phyloP scores from a whole-genome alignment of 1,140 invertebrate genomes.

The Lordiphosa stackelbergi region DNA sequence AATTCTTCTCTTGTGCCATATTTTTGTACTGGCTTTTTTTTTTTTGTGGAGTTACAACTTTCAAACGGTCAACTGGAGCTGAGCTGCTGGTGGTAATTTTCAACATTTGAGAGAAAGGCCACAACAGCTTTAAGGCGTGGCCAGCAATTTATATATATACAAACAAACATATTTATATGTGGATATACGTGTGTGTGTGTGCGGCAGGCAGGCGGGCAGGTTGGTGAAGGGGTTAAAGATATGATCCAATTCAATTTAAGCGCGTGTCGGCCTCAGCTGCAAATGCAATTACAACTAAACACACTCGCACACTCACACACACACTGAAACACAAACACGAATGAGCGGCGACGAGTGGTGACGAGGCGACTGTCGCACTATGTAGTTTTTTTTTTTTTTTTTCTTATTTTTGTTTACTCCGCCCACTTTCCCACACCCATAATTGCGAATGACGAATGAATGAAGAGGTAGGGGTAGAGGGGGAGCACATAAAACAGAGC shows the following conservation, averaged over 20 bases:
- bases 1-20: no score
- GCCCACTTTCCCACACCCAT: constrained; percentile 60
- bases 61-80: constrained; percentile 1
- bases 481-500: background rate
- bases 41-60: no score
- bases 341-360: background rate
- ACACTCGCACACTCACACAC: constrained; percentile 23
- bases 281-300: constrained; percentile 72
- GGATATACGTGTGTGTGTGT: background rate
- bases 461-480: background rate
- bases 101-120: constrained; percentile 9
- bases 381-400: constrained; percentile 15
- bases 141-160: constrained; percentile 19
- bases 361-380: constrained; percentile 8
- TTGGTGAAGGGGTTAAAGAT: constrained; percentile 34
- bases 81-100: constrained; percentile 9
- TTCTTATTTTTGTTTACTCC: constrained; percentile 24
- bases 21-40: no score
- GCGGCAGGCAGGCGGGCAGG: background rate
- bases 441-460: constrained; percentile 40
- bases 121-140: constrained; percentile 16
- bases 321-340: constrained; percentile 7
- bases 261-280: constrained; percentile 53
- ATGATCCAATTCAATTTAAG: constrained; percentile 74
- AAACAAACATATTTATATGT: no score